phyloP scores from a whole-genome alignment of 2,888 invertebrate genomes.

The Resseliella maxima region DNA sequence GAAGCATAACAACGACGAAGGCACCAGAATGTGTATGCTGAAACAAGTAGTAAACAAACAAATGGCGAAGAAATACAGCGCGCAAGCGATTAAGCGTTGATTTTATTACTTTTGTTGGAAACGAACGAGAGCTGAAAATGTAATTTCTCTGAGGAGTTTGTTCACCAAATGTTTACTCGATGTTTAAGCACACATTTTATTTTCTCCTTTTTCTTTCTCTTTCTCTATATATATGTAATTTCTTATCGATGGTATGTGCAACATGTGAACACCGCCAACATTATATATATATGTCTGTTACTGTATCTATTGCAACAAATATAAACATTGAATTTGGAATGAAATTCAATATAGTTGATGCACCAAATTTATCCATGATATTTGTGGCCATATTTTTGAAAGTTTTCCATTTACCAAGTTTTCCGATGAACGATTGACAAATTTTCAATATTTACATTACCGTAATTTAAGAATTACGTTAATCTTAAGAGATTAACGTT shows the following conservation, averaged over 20 bases:
- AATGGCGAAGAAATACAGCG: slow-evolving; percentile 15
- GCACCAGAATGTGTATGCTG: neutral
- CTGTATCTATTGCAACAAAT: neutral
- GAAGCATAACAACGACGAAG: neutral
- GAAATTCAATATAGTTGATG: neutral
- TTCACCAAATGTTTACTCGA: slow-evolving; percentile 33
- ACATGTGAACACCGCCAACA: neutral
- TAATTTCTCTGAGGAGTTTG: slow-evolving; percentile 51
- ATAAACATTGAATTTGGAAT: neutral
- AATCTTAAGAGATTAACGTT: too few species aligned
- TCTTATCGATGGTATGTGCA: neutral
- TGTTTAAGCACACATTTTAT: slow-evolving; percentile 26
- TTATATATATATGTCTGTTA: neutral
- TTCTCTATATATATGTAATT: slow-evolving; percentile 10
- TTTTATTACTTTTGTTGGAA: slow-evolving; percentile 44
- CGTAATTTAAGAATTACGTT: too few species aligned
- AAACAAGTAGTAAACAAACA: slow-evolving; percentile 47
- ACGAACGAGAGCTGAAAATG: slow-evolving; percentile 48
- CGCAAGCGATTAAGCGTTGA: slow-evolving; percentile 6
- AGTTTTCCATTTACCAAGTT: neutral
- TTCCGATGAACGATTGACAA: neutral
- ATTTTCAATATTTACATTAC: too few species aligned
- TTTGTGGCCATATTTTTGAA: neutral
- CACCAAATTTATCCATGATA: neutral
- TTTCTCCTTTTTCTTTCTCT: neutral